Conservation (phyloP, 2,888 invertebrate genomes). For the Willowsia nigromaculata region DNA sequence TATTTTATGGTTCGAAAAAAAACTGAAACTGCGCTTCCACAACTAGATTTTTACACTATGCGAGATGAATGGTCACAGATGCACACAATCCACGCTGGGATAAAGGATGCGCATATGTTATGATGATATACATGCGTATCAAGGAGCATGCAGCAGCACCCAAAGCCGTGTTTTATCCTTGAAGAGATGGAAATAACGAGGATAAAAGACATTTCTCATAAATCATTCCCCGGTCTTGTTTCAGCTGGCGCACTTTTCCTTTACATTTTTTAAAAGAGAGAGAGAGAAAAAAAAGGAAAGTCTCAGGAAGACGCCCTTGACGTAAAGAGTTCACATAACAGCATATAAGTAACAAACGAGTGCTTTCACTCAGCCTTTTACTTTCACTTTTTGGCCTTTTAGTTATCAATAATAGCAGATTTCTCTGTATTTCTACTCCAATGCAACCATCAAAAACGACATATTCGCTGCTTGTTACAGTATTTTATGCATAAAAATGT, state of each 20-base stretch:
- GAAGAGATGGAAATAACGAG: constrained; percentile 56
- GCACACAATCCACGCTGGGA: neutral
- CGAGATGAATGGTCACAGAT: constrained; percentile 50
- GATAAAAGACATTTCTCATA: constrained; percentile 66
- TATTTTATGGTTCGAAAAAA: neutral
- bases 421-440: neutral
- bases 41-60: constrained; percentile 36
- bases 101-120: constrained; percentile 17
- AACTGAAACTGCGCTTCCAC: neutral
- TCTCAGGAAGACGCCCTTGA: constrained; percentile 45
- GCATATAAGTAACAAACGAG: neutral
- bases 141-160: neutral
- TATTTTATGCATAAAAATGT: neutral
- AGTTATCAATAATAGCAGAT: constrained; percentile 9
- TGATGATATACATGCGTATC: neutral
- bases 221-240: constrained; percentile 57
- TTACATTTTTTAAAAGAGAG: constrained; percentile 7
- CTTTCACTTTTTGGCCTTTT: constrained; percentile 47
- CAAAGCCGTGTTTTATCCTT: constrained; percentile 7
- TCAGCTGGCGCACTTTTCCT: constrained; percentile 60
- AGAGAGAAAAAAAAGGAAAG: neutral
- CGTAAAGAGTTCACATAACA: neutral
- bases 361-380: constrained; percentile 45
- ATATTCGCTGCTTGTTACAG: neutral
- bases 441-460: neutral